A percentile compares a stretch with the other conserved stretches of the same genome.
These are phyloP conservation scores for Tipula lateralis DNA, from an alignment of 2,888 invertebrate species.

Conservation along the genomic window DNA sequence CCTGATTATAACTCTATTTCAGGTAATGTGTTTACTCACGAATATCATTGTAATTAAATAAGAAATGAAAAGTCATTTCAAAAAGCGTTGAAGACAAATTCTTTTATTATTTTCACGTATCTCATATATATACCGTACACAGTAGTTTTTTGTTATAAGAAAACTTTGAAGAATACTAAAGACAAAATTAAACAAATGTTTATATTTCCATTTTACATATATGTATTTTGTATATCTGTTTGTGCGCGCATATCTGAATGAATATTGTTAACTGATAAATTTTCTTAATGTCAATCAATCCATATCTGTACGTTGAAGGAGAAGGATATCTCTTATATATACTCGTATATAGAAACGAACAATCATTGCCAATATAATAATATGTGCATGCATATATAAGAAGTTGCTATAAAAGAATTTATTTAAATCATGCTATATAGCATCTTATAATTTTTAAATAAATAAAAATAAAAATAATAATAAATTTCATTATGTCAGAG, in stretches of 20 bases:
- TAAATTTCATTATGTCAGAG: conserved; percentile 19
- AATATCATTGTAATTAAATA: neutral
- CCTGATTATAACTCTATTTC: neutral
- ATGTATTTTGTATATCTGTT: neutral
- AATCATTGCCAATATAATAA: neutral
- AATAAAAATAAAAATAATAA: conserved; percentile 5
- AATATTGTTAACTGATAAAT: conserved; percentile 3
- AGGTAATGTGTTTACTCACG: neutral
- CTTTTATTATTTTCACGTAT: neutral
- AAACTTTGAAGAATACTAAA: neutral
- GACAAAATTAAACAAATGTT: neutral
- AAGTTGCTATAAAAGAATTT: neutral
- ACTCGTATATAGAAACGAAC: neutral
- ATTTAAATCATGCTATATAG: neutral
- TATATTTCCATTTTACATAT: conserved; percentile 4
- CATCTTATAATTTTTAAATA: conserved; percentile 24
- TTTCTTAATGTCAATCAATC: conserved; percentile 24
- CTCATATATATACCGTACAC: neutral
- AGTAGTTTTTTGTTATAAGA: neutral
- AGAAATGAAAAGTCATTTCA: neutral
- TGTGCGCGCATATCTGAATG: no score
- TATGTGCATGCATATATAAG: neutral
- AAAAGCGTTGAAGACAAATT: neutral
- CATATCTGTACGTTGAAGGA: neutral
- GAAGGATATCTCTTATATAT: neutral